phyloP scores from a whole-genome alignment of 2,888 invertebrate genomes.

The Nudaria mundana region DNA sequence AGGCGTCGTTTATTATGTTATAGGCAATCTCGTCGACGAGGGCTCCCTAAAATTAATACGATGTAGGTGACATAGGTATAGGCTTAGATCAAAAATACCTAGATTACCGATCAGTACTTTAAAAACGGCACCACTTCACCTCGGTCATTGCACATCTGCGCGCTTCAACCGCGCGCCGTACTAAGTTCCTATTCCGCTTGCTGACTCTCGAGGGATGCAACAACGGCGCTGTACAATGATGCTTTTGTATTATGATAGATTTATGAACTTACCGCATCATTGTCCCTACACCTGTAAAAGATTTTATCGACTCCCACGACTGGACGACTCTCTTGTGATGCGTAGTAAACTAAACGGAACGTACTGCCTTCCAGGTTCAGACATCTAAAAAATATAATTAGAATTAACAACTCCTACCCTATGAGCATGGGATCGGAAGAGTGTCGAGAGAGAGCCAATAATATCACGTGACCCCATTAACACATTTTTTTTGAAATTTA shows the following conservation, averaged over 20 bases:
- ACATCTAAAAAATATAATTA: constrained; percentile 58
- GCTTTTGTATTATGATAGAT: neutral
- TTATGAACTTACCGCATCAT: constrained; percentile 56
- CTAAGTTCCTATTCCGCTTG: too few relatives aligned
- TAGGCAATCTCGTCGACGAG: constrained; percentile 85
- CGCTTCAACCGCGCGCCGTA: too few relatives aligned
- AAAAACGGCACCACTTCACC: too few relatives aligned
- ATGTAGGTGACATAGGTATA: neutral
- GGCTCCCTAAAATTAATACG: constrained; percentile 73
- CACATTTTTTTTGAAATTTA: too few relatives aligned
- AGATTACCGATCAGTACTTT: too few relatives aligned
- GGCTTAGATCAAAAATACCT: too few relatives aligned
- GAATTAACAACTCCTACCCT: neutral
- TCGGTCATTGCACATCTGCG: too few relatives aligned
- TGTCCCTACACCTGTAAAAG: constrained; percentile 52
- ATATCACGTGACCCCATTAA: too few relatives aligned
- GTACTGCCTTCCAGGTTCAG: constrained; percentile 68
- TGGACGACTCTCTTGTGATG: constrained; percentile 53
- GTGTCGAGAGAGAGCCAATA: too few relatives aligned
- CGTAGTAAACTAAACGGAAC: constrained; percentile 83
- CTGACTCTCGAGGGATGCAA: too few relatives aligned
- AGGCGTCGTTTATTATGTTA: constrained; percentile 84
- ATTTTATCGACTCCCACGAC: constrained; percentile 32
- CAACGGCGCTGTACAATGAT: too few relatives aligned
- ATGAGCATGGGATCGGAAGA: too few relatives aligned